phyloP scores from a whole-genome alignment of 2,888 invertebrate genomes.

The Sarcophaga subvicina region DNA sequence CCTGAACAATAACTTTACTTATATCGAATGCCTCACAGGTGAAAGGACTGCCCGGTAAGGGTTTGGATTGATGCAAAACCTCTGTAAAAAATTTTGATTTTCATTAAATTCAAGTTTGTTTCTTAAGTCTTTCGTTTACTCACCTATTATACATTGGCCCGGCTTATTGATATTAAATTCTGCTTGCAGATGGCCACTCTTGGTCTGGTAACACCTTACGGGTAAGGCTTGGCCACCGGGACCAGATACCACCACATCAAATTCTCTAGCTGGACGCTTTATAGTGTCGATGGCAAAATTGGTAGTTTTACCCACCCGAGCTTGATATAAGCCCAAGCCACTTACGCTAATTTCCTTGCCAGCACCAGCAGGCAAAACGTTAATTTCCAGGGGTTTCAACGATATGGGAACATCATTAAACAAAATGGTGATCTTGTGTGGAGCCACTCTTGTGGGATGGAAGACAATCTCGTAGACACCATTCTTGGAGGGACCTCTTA shows the following conservation, averaged over 20 bases:
- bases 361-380: constrained; percentile 85
- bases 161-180: constrained; percentile 94
- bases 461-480: constrained; percentile 92
- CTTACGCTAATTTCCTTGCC: constrained; percentile 88
- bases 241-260: constrained; percentile 94
- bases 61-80: constrained; percentile 94
- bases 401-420: constrained; percentile 92
- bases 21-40: constrained; percentile 96
- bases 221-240: constrained; percentile 91
- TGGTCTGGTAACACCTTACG: constrained; percentile 96
- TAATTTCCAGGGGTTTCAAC: constrained; percentile 83
- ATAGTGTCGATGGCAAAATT: constrained; percentile 95
- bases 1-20: constrained; percentile 90
- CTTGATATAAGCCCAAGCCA: constrained; percentile 92
- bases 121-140: constrained; percentile 66
- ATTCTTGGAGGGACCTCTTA: constrained; percentile 87
- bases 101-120: neutral
- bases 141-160: constrained; percentile 87
- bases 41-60: constrained; percentile 96
- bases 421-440: constrained; percentile 92
- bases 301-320: constrained; percentile 90
- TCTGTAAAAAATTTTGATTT: constrained; percentile 83
- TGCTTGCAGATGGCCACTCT: constrained; percentile 96
- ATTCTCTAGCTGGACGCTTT: constrained; percentile 92
- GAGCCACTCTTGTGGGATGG: constrained; percentile 93